These are phyloP conservation scores for Crotalus horridus DNA, from an alignment of 2,113 vertebrate species.

Conservation along the genomic window DNA sequence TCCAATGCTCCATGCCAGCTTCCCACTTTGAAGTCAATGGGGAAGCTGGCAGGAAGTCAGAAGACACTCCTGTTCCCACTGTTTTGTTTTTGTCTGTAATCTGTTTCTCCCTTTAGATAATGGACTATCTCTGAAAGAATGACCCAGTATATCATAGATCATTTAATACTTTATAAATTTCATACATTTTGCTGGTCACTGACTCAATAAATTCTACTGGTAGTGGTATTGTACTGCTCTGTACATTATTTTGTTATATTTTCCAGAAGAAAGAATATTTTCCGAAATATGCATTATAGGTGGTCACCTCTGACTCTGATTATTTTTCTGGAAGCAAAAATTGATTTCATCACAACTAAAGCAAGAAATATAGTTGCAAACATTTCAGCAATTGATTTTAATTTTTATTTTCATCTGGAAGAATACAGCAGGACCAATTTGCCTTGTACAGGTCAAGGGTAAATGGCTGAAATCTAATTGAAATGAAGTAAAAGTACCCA, in stretches of 20 bases:
- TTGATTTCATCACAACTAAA: neutral
- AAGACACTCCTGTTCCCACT: neutral
- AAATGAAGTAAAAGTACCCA: neutral
- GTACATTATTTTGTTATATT: neutral
- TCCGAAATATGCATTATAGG: neutral
- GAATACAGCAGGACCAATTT: neutral
- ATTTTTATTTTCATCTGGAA: neutral
- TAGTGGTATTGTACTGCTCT: neutral
- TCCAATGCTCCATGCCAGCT: neutral
- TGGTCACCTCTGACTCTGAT: neutral
- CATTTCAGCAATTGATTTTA: neutral
- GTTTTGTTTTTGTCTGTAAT: neutral
- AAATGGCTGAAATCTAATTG: conserved; percentile 4
- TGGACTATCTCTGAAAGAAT: neutral
- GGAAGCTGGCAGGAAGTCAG: neutral
- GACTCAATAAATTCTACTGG: neutral
- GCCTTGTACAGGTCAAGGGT: neutral
- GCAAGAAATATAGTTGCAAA: neutral
- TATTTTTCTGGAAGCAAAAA: neutral
- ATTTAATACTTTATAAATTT: neutral
- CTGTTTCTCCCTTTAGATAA: neutral
- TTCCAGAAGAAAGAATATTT: neutral
- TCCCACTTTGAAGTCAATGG: neutral
- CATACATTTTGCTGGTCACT: neutral
- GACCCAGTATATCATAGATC: neutral